phyloP scores from a whole-genome alignment of 2,888 invertebrate genomes.

The Uropetala carovei region DNA sequence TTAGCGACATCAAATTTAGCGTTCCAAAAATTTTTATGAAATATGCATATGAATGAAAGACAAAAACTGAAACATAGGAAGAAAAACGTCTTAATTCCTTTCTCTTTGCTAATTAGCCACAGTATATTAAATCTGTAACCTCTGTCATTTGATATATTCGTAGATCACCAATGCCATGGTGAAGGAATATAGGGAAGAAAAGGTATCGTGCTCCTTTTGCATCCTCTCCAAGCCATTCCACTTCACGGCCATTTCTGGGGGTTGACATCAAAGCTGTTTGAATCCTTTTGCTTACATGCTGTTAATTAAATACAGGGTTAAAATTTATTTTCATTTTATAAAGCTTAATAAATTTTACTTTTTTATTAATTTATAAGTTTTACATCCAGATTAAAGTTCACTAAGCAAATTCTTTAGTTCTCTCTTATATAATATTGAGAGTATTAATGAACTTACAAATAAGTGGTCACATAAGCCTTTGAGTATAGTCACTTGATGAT shows the following conservation, averaged over 20 bases:
- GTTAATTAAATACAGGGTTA: not conserved
- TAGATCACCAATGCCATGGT: constrained; percentile 15
- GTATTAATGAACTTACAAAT: not conserved
- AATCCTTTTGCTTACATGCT: constrained; percentile 52
- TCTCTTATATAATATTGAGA: not conserved
- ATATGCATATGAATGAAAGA: too few relatives aligned
- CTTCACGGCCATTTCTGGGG: constrained; percentile 39
- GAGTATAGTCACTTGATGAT: constrained; percentile 4
- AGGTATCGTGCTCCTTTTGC: not conserved
- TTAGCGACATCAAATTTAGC: too few relatives aligned
- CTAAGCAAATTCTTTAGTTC: not conserved
- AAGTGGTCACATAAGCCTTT: constrained; percentile 52
- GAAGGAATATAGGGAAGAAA: constrained; percentile 30
- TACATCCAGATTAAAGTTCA: not conserved
- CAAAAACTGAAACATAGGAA: too few relatives aligned
- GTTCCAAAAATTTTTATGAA: too few relatives aligned
- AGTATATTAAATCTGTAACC: not conserved
- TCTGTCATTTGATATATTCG: not conserved
- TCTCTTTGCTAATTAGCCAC: too few relatives aligned
- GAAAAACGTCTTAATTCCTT: too few relatives aligned
- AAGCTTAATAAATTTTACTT: not conserved
- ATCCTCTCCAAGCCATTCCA: not conserved
- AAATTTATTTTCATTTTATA: not conserved
- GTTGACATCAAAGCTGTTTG: constrained; percentile 44
- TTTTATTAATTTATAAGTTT: not conserved